A percentile compares a stretch with the other conserved stretches of the same genome.
phyloP scores from a whole-genome alignment of 2,797 vertebrate species.

The Nasua narica region DNA sequence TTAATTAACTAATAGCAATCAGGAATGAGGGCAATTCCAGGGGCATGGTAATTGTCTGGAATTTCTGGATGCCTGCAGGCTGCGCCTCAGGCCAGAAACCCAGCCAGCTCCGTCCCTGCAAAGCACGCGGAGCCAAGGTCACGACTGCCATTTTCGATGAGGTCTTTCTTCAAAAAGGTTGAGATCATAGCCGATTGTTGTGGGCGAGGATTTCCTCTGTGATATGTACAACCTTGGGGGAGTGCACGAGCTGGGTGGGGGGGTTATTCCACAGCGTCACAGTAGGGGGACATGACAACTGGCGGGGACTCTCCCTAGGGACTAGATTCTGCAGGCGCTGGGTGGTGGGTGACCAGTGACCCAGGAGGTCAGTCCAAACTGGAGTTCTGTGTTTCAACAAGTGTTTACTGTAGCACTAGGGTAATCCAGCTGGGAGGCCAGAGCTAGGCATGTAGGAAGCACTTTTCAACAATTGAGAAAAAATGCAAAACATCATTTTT shows the following conservation, averaged over 20 bases:
- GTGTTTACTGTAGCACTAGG: neutral
- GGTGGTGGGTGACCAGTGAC: neutral
- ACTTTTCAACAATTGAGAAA: conserved; percentile 49
- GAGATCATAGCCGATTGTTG: conserved; percentile 61
- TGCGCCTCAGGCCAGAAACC: conserved; percentile 73
- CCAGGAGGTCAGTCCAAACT: neutral
- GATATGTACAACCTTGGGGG: conserved; percentile 29
- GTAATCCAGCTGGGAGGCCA: neutral
- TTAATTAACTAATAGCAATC: conserved; percentile 79
- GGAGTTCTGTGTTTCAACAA: neutral
- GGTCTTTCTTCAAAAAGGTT: conserved; percentile 51
- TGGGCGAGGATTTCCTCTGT: conserved; percentile 52
- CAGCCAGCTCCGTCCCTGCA: conserved; percentile 56
- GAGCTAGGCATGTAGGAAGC: neutral
- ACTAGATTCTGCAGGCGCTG: neutral
- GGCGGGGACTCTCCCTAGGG: neutral
- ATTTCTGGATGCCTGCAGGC: conserved; percentile 75
- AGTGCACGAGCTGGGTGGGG: neutral
- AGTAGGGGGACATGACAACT: neutral
- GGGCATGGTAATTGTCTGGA: conserved; percentile 77
- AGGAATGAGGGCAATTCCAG: conserved; percentile 70
- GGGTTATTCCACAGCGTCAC: neutral
- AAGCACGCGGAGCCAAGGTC: conserved; percentile 68
- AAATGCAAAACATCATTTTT: neutral
- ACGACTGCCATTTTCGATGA: conserved; percentile 58